phyloP scores from a whole-genome alignment of 2,113 vertebrate species.

The Psilopsiagon aymara region DNA sequence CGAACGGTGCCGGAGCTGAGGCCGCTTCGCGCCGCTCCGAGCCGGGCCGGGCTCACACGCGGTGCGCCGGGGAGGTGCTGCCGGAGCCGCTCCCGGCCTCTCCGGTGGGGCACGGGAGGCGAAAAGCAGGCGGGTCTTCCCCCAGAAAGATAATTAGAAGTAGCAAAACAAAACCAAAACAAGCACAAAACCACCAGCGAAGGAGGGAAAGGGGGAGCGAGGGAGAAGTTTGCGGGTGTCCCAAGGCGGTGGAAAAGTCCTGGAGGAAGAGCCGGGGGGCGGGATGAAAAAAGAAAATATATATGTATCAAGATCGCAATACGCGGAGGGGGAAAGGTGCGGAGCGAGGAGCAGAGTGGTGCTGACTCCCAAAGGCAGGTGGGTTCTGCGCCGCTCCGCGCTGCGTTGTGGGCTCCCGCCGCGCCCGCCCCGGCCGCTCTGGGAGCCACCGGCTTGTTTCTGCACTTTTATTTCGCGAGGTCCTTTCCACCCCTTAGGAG shows the following conservation, averaged over 20 bases:
- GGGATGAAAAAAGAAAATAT: not conserved
- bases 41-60: constrained; percentile 7
- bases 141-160: not conserved
- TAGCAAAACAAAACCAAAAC: not conserved
- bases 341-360: not conserved
- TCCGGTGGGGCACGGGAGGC: not conserved
- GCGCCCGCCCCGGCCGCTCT: constrained; percentile 69
- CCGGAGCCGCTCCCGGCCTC: not conserved
- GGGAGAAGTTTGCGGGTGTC: constrained; percentile 5
- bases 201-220: not conserved
- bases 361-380: constrained; percentile 63
- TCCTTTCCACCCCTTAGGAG: constrained; percentile 49
- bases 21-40: constrained; percentile 5
- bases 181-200: not conserved
- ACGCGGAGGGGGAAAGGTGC: not conserved
- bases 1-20: constrained; percentile 59
- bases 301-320: not conserved
- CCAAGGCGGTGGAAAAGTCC: constrained; percentile 39
- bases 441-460: constrained; percentile 65
- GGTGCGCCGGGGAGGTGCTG: not conserved
- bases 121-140: not conserved
- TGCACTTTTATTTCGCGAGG: constrained; percentile 83
- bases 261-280: not conserved
- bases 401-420: constrained; percentile 12
- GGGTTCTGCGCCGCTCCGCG: not conserved